Evolutionary conservation across 2,113 vertebrate genomes (phyloP).

Genomic region (Naja naja): DNA sequence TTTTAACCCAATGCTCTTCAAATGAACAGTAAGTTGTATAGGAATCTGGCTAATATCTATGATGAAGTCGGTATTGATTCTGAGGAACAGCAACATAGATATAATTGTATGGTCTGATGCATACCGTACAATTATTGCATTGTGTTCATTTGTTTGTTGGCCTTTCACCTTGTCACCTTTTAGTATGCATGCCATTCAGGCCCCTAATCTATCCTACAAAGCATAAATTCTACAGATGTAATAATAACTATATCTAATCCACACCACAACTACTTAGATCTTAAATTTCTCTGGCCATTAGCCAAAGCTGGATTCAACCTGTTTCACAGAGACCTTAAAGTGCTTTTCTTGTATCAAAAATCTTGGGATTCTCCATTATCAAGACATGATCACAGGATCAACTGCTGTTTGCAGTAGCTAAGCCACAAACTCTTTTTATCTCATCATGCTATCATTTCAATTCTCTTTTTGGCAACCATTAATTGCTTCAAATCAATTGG

Average conservation of each 20-base stretch:
- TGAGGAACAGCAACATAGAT: neutral
- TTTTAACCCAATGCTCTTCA: neutral
- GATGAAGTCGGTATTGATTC: neutral
- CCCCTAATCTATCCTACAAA: neutral
- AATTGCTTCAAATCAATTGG: neutral
- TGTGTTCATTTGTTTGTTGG: neutral
- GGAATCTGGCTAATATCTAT: neutral
- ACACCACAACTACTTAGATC: neutral
- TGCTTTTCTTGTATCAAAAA: neutral
- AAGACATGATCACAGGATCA: neutral
- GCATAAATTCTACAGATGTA: neutral
- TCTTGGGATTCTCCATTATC: neutral
- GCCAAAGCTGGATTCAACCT: neutral
- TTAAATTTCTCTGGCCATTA: neutral
- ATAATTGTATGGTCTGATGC: neutral
- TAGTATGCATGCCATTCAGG: neutral
- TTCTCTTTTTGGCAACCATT: neutral
- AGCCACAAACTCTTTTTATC: neutral
- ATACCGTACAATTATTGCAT: neutral
- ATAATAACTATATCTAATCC: neutral
- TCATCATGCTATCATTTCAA: neutral
- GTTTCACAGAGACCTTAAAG: neutral
- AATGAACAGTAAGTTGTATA: neutral
- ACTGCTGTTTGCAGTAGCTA: neutral
- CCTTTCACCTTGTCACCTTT: neutral